Base-by-base conservation (phyloP, 92 coral and sea anemone genomes). In the Siderastrea siderea region DNA sequence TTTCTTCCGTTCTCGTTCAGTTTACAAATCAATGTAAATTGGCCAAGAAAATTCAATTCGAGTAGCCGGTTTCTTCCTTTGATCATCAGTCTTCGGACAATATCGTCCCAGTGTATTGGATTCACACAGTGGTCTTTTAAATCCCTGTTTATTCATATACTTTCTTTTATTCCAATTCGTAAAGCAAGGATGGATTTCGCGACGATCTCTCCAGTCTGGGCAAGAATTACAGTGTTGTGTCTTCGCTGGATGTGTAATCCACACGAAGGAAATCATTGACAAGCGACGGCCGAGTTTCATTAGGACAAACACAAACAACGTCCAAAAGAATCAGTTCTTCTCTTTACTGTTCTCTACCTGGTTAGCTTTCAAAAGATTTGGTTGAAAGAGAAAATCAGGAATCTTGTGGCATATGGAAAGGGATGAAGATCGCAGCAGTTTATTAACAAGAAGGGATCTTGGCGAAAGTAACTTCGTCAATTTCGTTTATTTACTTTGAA, bases 401-500 rank as follows among this genome's bases (percentile, higher is more conserved):
- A 82, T 77, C 47, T 70, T 45, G 47, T 71, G 66, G 86, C 86
- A 58, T 45, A 70, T 70, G 86, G 68, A 57, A 70, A n/a, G 58
- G 66, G 15, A 16, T 46, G 78, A 82, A 78, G 71, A 74, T 71
- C 68, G 75, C 15, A 70, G 15, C 4, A 10, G 57, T 46, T 68
- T 57, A 58, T 82, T 82, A 53, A 68, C 48, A 45, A 68, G 69
- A 79, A 52, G 81, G n/a, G 58, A 52, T 68, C 85, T 59, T 53
- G 45, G 68, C 46, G 86, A 82, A 74, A 74, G 78, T 74, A 74
- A 72, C 77, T 72, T 72, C 11, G 77, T 72, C 59, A 59, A 43
- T 76, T 76, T 55, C 66, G 63, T 69, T 81, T 71, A 57, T 83
- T 71, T 71, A 83, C 79, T 71, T 72, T 84, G 73, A 74, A 53